These are phyloP conservation scores for Eciton burchellii DNA, from an alignment of 1,140 invertebrate genomes.

Conservation along the genomic window DNA sequence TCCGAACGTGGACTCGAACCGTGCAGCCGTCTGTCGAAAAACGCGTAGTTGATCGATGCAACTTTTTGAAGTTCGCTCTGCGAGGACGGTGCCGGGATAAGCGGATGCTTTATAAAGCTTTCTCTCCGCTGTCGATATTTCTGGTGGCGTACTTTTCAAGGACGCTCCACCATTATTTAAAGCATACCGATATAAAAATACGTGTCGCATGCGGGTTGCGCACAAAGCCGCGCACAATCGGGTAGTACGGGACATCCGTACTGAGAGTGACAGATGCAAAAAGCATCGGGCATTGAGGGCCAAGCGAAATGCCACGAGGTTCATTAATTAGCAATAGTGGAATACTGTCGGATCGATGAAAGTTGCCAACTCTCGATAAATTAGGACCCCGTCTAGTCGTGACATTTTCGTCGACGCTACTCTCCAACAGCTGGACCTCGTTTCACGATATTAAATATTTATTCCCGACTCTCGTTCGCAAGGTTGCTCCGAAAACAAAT, in stretches of 20 bases:
- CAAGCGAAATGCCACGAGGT: conserved; percentile 28
- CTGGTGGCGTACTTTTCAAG: conserved; percentile 53
- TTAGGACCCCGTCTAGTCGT: background rate
- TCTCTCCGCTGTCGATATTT: conserved; percentile 54
- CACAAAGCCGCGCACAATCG: conserved; percentile 45
- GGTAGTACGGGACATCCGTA: conserved; percentile 16
- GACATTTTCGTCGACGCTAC: conserved; percentile 3
- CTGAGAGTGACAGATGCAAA: conserved; percentile 31
- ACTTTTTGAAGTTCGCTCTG: conserved; percentile 23
- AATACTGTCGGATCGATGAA: conserved; percentile 10
- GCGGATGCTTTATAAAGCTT: conserved; percentile 30
- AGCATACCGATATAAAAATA: conserved; percentile 56
- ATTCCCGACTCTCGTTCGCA: background rate
- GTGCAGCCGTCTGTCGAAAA: background rate
- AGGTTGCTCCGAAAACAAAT: conserved; percentile 5
- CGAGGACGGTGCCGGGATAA: background rate
- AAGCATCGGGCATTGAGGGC: conserved; percentile 19
- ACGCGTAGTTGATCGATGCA: conserved; percentile 10
- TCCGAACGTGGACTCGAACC: background rate
- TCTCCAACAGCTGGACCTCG: background rate
- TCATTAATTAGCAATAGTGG: conserved; percentile 38
- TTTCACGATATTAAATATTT: conserved; percentile 19
- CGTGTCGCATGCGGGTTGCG: conserved; percentile 31
- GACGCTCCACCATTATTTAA: conserved; percentile 52
- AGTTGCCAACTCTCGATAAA: conserved; percentile 13